Evolutionary conservation across 1,140 invertebrate species (phyloP), one percentile per base, ranked within the genome.

Genomic region (Platyura marginata): DNA sequence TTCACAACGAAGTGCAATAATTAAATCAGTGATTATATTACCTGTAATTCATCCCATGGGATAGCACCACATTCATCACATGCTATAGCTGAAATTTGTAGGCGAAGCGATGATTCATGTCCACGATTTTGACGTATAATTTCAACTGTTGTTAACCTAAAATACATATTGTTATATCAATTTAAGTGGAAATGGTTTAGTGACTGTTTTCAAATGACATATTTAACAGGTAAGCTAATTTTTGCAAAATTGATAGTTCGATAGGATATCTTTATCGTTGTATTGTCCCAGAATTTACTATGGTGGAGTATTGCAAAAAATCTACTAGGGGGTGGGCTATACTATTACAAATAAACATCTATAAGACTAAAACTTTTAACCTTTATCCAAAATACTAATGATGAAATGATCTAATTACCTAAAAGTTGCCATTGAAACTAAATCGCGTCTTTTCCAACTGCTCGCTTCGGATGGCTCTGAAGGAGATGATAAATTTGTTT

Each of bases 41-140:
- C 85, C 78, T 92, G 88, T 67, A 95, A 85, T 65, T 93, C 88
- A 56, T 93, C 88, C 79, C 86, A 91, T 3, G 81, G 79, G 55
- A 93, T 90, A 37, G 83, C 79, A 6, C 75, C 71, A 57, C 84
- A 89, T 59, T 93, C 87, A 49, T 88, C 79, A 40, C 74, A 75
- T 11, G 64, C 66, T 8, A 93, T 63, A 50, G 83, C 77, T 6
- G 77, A 74, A 11, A 87, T 74, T 53, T 88, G 82, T 18, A 86
- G 52, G 51, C 83, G 77, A 8, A 90, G 66, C 0, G 71, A 62
- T 0, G 83, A 81, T n/a, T 71, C 68, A 40, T 78, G 74, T 3
- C 77, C 79, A n/a, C 64, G 58, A 32, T 79, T 83, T 58, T 92
- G 79, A 48, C 90, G 77, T 39, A 86, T 70, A 21, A 88, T 53